A percentile compares a stretch with the other conserved stretches of the same genome.
These are phyloP conservation scores for Scylla paramamosain DNA, from an alignment of 1,140 invertebrate genomes.

Conservation along the genomic window DNA sequence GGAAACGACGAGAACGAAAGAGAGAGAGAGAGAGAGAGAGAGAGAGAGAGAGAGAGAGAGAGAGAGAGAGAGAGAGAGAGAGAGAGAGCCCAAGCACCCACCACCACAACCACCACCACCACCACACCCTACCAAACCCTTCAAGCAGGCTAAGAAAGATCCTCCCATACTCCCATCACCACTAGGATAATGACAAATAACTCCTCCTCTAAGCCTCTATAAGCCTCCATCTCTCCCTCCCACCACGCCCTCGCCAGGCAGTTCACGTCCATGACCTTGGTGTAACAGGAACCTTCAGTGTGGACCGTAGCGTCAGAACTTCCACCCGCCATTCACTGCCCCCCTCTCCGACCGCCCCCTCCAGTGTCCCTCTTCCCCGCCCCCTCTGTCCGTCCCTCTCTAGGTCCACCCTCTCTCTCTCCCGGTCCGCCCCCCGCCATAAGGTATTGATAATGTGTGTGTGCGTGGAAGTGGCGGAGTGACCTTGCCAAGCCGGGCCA, in stretches of 20 bases:
- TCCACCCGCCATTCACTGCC: neutral
- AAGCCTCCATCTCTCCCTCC: neutral
- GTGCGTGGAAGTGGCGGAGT: neutral
- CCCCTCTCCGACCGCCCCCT: neutral
- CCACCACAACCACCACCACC: too few species aligned
- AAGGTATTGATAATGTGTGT: neutral
- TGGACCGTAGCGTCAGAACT: neutral
- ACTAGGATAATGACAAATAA: too few species aligned
- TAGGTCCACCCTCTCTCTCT: too few species aligned
- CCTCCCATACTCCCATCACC: too few species aligned
- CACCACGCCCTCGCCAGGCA: neutral
- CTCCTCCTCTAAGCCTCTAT: neutral
- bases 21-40: conserved; percentile 6
- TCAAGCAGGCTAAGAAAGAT: too few species aligned
- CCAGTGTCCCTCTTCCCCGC: neutral
- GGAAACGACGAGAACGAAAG: neutral
- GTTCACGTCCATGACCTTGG: too few species aligned
- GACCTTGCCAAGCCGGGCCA: neutral
- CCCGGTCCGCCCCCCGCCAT: neutral
- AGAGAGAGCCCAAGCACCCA: neutral
- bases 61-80: neutral
- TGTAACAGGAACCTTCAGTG: too few species aligned
- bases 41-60: neutral
- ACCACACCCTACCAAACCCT: too few species aligned
- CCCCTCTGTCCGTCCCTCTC: neutral